Evolutionary conservation across 92 coral and sea anemone genomes (phyloP).

Genomic region (Phenganax marumi): DNA sequence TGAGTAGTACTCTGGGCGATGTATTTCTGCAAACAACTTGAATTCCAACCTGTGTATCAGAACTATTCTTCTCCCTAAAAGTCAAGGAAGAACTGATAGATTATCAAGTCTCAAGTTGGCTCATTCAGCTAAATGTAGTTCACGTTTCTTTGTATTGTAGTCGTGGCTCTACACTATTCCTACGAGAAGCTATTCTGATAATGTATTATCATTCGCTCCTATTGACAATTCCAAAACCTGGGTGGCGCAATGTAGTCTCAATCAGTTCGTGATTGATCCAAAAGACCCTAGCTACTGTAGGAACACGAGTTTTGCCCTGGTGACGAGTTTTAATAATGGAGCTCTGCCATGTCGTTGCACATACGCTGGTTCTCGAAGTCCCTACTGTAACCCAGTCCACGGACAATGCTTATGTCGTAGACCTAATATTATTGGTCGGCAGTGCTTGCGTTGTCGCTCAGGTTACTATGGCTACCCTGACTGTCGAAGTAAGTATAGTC

Average conservation of each 20-base stretch:
- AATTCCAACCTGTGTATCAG: too few species aligned
- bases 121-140: background rate
- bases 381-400: conserved; percentile 68
- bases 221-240: conserved; percentile 63
- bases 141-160: conserved; percentile 37
- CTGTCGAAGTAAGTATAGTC: conserved; percentile 76
- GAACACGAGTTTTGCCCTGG: conserved; percentile 70
- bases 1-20: background rate
- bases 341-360: conserved; percentile 77
- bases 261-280: conserved; percentile 65
- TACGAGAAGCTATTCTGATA: conserved; percentile 51
- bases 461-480: conserved; percentile 83
- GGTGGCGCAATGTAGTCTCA: conserved; percentile 67
- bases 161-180: conserved; percentile 69
- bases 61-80: too few species aligned
- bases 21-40: too few species aligned
- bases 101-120: too few species aligned
- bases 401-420: conserved; percentile 82
- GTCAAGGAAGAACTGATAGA: too few species aligned
- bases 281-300: conserved; percentile 55
- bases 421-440: conserved; percentile 75
- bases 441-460: conserved; percentile 70
- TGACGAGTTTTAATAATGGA: conserved; percentile 63
- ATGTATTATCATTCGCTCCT: conserved; percentile 61
- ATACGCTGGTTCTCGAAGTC: conserved; percentile 64